Evolutionary conservation across 2,797 vertebrate genomes (phyloP).

Genomic region (Aythya fuligula): DNA sequence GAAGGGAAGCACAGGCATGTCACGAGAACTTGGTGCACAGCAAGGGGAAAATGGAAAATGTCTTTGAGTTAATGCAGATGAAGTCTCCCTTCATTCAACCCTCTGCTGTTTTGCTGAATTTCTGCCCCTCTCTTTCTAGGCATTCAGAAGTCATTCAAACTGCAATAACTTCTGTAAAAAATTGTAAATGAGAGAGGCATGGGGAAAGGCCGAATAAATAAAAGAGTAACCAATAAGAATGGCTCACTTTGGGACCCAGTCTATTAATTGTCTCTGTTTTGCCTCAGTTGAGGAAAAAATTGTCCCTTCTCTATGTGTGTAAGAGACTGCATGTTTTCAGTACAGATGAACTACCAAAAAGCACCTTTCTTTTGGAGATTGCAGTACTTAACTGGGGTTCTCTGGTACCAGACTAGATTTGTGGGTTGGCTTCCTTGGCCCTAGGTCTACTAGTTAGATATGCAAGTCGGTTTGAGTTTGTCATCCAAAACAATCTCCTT

Average conservation of each 20-base stretch:
- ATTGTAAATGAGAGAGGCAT: background rate
- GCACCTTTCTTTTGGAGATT: background rate
- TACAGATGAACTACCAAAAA: background rate
- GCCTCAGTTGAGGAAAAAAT: background rate
- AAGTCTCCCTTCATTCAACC: background rate
- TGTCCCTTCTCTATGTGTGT: background rate
- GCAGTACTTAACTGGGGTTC: background rate
- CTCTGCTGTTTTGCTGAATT: background rate
- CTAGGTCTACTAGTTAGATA: background rate
- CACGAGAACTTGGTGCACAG: background rate
- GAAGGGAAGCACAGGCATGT: background rate
- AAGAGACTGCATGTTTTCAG: background rate
- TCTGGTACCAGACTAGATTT: background rate
- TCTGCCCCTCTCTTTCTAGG: background rate
- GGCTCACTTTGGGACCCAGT: background rate
- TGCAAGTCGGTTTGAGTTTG: background rate
- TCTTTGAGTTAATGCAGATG: background rate
- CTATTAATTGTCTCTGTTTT: background rate
- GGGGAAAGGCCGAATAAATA: background rate
- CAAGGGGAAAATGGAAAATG: background rate
- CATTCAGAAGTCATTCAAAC: background rate
- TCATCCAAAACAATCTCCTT: background rate
- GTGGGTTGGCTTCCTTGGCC: background rate
- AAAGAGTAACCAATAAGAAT: background rate
- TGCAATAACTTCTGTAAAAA: background rate